These are phyloP conservation scores for Ellobium chinense DNA, from an alignment of 2,888 invertebrate species.

Conservation along the genomic window DNA sequence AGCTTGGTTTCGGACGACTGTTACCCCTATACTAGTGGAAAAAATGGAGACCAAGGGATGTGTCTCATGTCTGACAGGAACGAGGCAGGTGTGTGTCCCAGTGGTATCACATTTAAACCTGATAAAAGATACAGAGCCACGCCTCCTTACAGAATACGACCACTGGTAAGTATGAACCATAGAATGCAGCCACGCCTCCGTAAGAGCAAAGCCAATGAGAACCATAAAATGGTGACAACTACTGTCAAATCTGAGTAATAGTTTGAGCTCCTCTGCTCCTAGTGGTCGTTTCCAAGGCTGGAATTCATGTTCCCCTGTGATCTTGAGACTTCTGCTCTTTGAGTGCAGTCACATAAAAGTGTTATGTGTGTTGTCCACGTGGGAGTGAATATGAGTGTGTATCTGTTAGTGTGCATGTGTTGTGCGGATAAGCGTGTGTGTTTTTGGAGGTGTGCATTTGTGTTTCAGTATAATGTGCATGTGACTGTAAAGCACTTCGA, in stretches of 20 bases:
- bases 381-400: background rate
- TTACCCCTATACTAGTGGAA: slow-evolving; percentile 85
- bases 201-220: too few species aligned
- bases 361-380: too few species aligned
- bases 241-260: too few species aligned
- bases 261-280: too few species aligned
- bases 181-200: too few species aligned
- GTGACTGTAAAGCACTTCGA: too few species aligned
- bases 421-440: background rate
- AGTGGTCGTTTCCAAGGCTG: too few species aligned
- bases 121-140: slow-evolving; percentile 78
- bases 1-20: slow-evolving; percentile 92
- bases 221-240: too few species aligned
- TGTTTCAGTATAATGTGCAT: too few species aligned
- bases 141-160: slow-evolving; percentile 79
- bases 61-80: slow-evolving; percentile 83
- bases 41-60: slow-evolving; percentile 81
- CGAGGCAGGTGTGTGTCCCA: slow-evolving; percentile 71
- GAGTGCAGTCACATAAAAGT: too few species aligned
- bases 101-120: slow-evolving; percentile 60
- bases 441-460: background rate
- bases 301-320: too few species aligned
- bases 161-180: slow-evolving; percentile 26
- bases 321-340: too few species aligned
- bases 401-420: background rate